phyloP scores from a whole-genome alignment of 2,888 invertebrate species.

The Physocephala rufipes region DNA sequence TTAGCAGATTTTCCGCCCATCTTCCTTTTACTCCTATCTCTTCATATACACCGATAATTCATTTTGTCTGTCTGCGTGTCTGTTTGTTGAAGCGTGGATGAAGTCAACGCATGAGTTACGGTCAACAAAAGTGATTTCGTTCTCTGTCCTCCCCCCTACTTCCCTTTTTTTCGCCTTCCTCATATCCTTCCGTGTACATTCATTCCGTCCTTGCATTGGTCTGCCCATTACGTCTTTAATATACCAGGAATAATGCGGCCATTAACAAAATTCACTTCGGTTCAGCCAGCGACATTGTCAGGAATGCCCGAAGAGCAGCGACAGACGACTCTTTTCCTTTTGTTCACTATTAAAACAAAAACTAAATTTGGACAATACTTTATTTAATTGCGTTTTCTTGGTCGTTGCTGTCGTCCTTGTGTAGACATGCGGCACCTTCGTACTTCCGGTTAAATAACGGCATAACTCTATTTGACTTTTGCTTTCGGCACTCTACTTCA shows the following conservation, averaged over 20 bases:
- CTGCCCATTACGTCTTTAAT: slow-evolving; percentile 61
- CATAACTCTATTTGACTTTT: not conserved
- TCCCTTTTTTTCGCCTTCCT: too few relatives aligned
- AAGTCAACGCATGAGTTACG: slow-evolving; percentile 40
- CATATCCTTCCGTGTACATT: slow-evolving; percentile 9
- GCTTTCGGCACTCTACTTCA: not conserved
- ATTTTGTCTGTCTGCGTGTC: slow-evolving; percentile 13
- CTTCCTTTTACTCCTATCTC: not conserved
- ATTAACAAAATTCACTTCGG: slow-evolving; percentile 62
- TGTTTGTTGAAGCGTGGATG: not conserved
- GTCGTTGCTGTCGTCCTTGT: slow-evolving; percentile 7
- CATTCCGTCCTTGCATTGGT: slow-evolving; percentile 49
- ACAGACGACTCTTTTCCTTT: slow-evolving; percentile 2
- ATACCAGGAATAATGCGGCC: slow-evolving; percentile 60
- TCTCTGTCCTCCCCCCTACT: not conserved
- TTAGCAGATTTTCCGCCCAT: not conserved
- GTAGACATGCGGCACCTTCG: not conserved
- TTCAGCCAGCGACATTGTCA: slow-evolving; percentile 34
- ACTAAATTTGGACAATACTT: slow-evolving; percentile 8
- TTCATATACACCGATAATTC: slow-evolving; percentile 23
- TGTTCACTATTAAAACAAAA: not conserved
- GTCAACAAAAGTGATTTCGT: slow-evolving; percentile 49
- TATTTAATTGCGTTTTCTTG: slow-evolving; percentile 25
- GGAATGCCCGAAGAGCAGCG: not conserved
- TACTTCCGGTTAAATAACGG: not conserved